Base-by-base conservation (phyloP, 2,888 invertebrate genomes). In the Cactoblastis cactorum region DNA sequence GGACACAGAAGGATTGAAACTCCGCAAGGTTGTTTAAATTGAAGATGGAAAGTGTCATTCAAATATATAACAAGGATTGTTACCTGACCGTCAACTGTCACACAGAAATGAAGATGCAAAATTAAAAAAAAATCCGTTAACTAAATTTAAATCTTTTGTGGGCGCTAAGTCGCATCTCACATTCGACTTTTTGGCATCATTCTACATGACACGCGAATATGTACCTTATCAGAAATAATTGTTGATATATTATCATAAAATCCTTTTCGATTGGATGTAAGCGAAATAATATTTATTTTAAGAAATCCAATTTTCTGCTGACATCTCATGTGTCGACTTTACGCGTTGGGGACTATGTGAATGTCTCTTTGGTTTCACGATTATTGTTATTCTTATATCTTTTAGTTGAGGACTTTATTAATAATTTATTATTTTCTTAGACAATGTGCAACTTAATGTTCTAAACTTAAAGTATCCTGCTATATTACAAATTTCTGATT, bases 281-380 rank as follows among this genome's bases (percentile, higher is more conserved):
- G 79, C 77, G 78, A 77, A 86, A 87, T 87, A n/a, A 87, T 87
- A 86, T 89, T 89, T 89, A 89, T 88, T 88, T 87, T 86, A 82
- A 84, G 71, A 86, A 89, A 89, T 89, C 89, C 89, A 88, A 89
- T 89, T 89, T 89, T 88, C 87, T 87, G 87, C 87, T 82, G 89
- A 87, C 89, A 83, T 86, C 79, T 87, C 85, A 86, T 83, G 87
- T 88, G 89, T 89, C 88, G 84, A 77, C 88, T 89, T 88, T 87
- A 85, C 85, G 73, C 83, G 82, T 72, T 80, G 71, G 74, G 75
- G 75, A 75, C 80, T 80, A 79, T 83, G 71, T 73, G 71, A 74
- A 71, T 80, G 86, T 86, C 87, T 77, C 67, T 77, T 78, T 67
- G 72, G 83, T 83, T 87, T 85, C 82, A 86, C 82, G 82, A 77